Base-by-base conservation (phyloP, 1,140 invertebrate species). In the Littorina saxatilis region DNA sequence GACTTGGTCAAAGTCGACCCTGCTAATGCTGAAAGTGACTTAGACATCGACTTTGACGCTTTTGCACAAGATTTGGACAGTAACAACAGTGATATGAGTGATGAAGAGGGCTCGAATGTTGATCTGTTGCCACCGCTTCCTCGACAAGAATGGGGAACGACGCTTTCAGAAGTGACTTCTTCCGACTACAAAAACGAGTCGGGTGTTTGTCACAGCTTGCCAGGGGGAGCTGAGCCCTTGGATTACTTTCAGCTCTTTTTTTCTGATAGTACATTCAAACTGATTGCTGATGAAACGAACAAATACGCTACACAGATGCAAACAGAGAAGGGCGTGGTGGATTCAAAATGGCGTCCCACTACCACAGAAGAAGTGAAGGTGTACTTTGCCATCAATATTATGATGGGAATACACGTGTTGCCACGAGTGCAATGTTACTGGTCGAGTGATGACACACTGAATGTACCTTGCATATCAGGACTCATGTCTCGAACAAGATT, bases 401-500 rank as follows among this genome's bases (percentile, higher is more conserved):
- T 75, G 70, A 63, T 76, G 55, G 80, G 80, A 7, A 55, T 75
- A 2, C 72, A 63, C 47, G 17, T n/a, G 4, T 35, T 75, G 7
- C 72, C 80, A 23, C n/a, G 43, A 7, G 5, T 61, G n/a, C 35
- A 80, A 23, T 37, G 79, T 27, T 85, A 81, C 50, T 85, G 82
- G 86, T 82, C 81, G 0, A 61, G 52, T 20, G 80, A 85, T 58
- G n/a, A 35, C 7, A 80, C 40, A 23, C 55, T 78, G 32, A 81
- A 77, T 13, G 82, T 83, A 17, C 32, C 75, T n/a, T 81, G 78
- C 3, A 32, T 85, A 11, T 78, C 80, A 63, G 32, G 74, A 7
- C n/a, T 77, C 0, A 82, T 84, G 80, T 75, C 66, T 3, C 20
- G 78, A 2, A 66, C 75, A 37, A 75, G 82, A 29, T 86, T 75